Conservation (phyloP, 2,113 vertebrate species). For the Aythya baeri region DNA sequence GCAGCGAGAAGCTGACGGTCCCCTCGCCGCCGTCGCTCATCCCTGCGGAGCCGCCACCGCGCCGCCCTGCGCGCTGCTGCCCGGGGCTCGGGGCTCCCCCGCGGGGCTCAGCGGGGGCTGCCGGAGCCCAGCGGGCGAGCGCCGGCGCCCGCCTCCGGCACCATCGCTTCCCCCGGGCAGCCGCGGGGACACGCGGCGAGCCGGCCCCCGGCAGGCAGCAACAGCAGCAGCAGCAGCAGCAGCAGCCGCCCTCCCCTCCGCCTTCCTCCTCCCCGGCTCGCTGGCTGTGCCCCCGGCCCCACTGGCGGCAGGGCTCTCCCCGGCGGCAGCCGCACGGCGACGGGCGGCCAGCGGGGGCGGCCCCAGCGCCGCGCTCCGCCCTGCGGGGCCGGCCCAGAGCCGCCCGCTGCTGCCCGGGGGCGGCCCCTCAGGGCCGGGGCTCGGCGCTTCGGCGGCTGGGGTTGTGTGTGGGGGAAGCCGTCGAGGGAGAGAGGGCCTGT, state of each 20-base stretch:
- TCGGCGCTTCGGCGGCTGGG: not conserved
- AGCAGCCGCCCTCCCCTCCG: not conserved
- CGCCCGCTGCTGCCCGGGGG: no score
- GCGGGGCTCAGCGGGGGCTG: slow-evolving; percentile 50
- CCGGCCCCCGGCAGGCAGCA: not conserved
- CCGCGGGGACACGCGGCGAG: not conserved
- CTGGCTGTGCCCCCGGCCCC: not conserved
- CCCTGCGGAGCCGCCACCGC: not conserved
- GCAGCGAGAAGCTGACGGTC: slow-evolving; percentile 75
- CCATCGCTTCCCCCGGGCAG: slow-evolving; percentile 54
- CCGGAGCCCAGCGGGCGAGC: slow-evolving; percentile 17
- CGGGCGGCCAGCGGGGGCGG: not conserved
- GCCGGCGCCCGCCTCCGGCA: not conserved
- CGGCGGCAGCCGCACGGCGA: not conserved
- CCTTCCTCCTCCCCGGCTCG: not conserved
- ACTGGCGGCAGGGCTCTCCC: slow-evolving; percentile 38
- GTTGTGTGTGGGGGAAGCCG: no score
- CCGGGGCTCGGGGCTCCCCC: slow-evolving; percentile 1
- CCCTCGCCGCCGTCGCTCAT: slow-evolving; percentile 75
- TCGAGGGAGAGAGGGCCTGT: not conserved
- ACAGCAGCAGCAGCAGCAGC: no score
- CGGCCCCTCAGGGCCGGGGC: not conserved
- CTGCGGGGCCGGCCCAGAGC: slow-evolving; percentile 13
- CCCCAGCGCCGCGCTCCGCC: not conserved
- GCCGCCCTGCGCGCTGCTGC: not conserved